Conservation (phyloP, 2,888 invertebrate species). For the Acanthosepion pharaonis region DNA sequence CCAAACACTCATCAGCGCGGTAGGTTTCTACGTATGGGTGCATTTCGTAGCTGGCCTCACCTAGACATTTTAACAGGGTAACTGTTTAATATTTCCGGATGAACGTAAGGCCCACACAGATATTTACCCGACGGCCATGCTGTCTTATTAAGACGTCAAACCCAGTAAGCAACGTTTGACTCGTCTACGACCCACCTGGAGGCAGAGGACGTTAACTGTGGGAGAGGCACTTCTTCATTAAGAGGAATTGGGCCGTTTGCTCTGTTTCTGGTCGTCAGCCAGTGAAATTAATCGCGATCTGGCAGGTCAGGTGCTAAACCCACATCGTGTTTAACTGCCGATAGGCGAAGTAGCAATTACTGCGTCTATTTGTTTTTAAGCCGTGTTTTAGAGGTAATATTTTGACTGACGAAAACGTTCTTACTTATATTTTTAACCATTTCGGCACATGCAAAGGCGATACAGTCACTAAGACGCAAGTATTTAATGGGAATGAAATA, state of each 20-base stretch:
- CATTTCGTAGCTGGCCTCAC: background rate
- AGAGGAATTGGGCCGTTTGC: background rate
- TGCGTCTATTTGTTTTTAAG: too few relatives aligned
- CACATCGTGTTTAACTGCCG: background rate
- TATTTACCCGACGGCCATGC: background rate
- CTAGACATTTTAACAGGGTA: background rate
- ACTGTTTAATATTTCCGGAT: background rate
- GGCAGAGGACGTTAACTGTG: background rate
- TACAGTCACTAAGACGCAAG: too few relatives aligned
- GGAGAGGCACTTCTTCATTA: background rate
- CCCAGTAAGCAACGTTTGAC: background rate
- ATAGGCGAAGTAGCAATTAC: background rate
- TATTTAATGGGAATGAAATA: too few relatives aligned
- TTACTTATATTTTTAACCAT: too few relatives aligned
- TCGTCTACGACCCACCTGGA: background rate
- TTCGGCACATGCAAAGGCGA: too few relatives aligned
- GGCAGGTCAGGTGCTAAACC: background rate
- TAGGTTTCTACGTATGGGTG: background rate
- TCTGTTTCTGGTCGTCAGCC: background rate
- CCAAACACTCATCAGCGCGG: too few relatives aligned
- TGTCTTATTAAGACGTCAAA: background rate
- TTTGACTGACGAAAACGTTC: too few relatives aligned
- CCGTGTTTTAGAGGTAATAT: too few relatives aligned
- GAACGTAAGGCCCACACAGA: background rate
- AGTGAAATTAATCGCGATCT: background rate